Evolutionary conservation across 2,888 invertebrate genomes (phyloP).

Genomic region (Octodonta nipae): DNA sequence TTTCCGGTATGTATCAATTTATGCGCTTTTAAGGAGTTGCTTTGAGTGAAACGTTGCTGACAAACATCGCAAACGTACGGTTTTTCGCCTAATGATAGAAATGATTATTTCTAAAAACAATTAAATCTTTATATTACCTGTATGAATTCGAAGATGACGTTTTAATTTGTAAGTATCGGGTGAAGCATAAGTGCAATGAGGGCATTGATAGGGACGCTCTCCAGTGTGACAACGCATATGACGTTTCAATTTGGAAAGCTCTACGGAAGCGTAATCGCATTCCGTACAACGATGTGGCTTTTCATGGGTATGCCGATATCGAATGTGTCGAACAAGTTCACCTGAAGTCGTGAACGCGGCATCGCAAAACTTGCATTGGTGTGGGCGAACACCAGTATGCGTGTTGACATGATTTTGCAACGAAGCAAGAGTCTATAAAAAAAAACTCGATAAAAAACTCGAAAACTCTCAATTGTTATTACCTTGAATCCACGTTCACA

Average conservation of each 20-base stretch:
- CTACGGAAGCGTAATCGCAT: slow-evolving; percentile 93
- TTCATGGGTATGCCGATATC: slow-evolving; percentile 91
- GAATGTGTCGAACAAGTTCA: slow-evolving; percentile 83
- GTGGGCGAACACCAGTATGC: slow-evolving; percentile 87
- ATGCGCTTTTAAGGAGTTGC: slow-evolving; percentile 89
- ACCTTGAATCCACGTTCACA: slow-evolving; percentile 93
- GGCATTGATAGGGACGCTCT: slow-evolving; percentile 79
- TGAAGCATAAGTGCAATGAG: slow-evolving; percentile 93
- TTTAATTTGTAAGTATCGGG: slow-evolving; percentile 97
- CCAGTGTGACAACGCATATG: slow-evolving; percentile 93
- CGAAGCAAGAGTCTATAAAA: slow-evolving; percentile 78
- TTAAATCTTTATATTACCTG: too few relatives aligned
- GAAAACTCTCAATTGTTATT: too few relatives aligned
- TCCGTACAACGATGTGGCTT: slow-evolving; percentile 94
- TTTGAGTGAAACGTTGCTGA: slow-evolving; percentile 85
- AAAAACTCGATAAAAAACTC: too few relatives aligned
- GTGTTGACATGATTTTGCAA: slow-evolving; percentile 92
- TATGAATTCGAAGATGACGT: slow-evolving; percentile 85
- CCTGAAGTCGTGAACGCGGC: slow-evolving; percentile 84
- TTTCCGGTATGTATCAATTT: slow-evolving; percentile 76
- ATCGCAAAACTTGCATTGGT: slow-evolving; percentile 76
- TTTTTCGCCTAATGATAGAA: too few relatives aligned
- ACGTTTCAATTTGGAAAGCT: slow-evolving; percentile 84
- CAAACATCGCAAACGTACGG: slow-evolving; percentile 79
- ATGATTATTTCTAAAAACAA: too few relatives aligned